phyloP scores from a whole-genome alignment of 2,888 invertebrate species.

The Ichneumoninae sp. region DNA sequence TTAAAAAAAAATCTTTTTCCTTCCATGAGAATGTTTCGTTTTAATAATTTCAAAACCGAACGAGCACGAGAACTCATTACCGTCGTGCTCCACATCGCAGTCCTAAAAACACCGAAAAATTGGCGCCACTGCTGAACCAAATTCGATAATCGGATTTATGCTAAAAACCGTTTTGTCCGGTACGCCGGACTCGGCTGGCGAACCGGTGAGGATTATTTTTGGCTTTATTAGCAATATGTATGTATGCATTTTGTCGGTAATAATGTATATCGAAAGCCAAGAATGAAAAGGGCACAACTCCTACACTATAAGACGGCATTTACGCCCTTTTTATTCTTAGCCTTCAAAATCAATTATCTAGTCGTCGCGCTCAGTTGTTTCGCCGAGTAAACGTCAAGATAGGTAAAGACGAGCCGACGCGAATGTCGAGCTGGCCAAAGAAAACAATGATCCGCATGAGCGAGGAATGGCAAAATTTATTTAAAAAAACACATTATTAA shows the following conservation, averaged over 20 bases:
- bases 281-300: too few relatives aligned
- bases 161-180: slow-evolving; percentile 29
- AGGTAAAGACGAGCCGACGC: background rate
- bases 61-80: too few relatives aligned
- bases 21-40: too few relatives aligned
- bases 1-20: too few relatives aligned
- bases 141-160: slow-evolving; percentile 58
- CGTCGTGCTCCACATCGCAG: background rate
- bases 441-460: slow-evolving; percentile 51
- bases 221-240: too few relatives aligned
- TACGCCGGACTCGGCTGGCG: background rate
- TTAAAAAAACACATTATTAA: slow-evolving; percentile 57
- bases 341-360: slow-evolving; percentile 12
- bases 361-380: background rate
- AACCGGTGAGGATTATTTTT: too few relatives aligned
- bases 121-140: slow-evolving; percentile 31
- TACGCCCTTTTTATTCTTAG: too few relatives aligned
- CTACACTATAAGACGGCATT: too few relatives aligned
- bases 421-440: slow-evolving; percentile 40
- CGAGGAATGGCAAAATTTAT: slow-evolving; percentile 35
- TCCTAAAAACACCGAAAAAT: slow-evolving; percentile 4
- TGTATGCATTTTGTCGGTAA: too few relatives aligned
- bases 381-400: slow-evolving; percentile 6
- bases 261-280: too few relatives aligned
- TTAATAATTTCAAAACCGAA: too few relatives aligned